Conservation (phyloP, 2,797 vertebrate genomes). For the Mus minutoides region DNA sequence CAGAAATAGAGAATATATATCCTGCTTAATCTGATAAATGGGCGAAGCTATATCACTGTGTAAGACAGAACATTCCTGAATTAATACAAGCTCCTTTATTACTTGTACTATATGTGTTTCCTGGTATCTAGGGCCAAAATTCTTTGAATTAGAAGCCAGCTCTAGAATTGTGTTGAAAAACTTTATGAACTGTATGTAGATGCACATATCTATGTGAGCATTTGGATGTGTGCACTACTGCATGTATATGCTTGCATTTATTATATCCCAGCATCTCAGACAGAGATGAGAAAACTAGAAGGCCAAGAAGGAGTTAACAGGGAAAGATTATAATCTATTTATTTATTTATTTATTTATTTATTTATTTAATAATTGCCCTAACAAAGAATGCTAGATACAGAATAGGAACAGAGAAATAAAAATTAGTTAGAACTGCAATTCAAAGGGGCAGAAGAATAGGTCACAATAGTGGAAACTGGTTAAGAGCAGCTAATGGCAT, state of each 20-base stretch:
- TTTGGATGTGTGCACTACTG: background rate
- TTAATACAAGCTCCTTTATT: background rate
- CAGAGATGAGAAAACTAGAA: constrained; percentile 21
- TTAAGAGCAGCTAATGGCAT: background rate
- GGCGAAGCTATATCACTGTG: background rate
- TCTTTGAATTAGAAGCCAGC: background rate
- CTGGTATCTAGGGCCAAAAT: background rate
- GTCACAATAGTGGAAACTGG: background rate
- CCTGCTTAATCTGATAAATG: background rate
- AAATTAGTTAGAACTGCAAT: background rate
- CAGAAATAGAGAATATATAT: background rate
- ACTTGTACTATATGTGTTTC: background rate
- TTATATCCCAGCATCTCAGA: background rate
- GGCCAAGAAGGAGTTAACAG: background rate
- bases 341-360: background rate
- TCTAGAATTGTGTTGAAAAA: background rate
- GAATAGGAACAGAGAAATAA: background rate
- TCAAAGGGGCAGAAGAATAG: background rate
- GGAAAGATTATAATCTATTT: background rate
- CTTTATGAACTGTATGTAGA: background rate
- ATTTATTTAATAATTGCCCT: background rate
- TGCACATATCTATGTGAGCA: background rate
- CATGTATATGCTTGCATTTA: background rate
- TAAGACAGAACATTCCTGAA: background rate
- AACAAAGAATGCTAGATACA: background rate